Base-by-base conservation (phyloP, 2,797 vertebrate species). In the Tokudaia muenninki region DNA sequence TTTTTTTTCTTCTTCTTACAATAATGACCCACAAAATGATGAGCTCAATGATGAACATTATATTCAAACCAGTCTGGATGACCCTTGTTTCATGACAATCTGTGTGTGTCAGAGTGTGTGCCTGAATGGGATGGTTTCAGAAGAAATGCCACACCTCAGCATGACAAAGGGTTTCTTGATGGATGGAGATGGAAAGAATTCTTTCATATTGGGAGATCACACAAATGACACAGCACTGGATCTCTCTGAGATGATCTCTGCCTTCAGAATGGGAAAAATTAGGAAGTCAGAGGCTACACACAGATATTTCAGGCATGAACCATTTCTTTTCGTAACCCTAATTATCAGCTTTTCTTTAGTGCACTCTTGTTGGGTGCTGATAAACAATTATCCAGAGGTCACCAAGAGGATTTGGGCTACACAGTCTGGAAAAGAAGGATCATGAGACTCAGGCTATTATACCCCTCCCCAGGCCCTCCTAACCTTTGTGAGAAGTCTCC, bases 21-120 rank as follows among this genome's bases (percentile, higher is more conserved):
- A 98, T 96, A 98, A 98, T 70, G 61, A 94, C 95, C 67, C 98
- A 98, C 61, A 98, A 98, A 99, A 98, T 41, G 41, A 98, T 98
- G 97, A 99, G 98, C 94, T 98, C 98, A 98, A 95, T 98, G 98
- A 98, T 98, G 98, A 97, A 90, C 98, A 97, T 99, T 99, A 99
- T 99, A 99, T 99, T 99, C 98, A 99, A 98, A 98, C 97, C 96
- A 97, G 95, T 98, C 98, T 98, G 98, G 98, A 98, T 98, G 97
- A 98, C 97, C 97, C 91, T 98, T 98, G 97, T 98, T 98, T 98
- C 98, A 93, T 98, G 97, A 98, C 98, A 97, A 98, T 79, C 41
- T 63, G 88, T 47, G 34, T 63, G 89, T 75, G 75, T 93, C 41
- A 26, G 70, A 22, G 84, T 80, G 50, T 91, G 70, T 90, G 87